Evolutionary conservation across 2,113 vertebrate species (phyloP).

Genomic region (Psettodes erumei): DNA sequence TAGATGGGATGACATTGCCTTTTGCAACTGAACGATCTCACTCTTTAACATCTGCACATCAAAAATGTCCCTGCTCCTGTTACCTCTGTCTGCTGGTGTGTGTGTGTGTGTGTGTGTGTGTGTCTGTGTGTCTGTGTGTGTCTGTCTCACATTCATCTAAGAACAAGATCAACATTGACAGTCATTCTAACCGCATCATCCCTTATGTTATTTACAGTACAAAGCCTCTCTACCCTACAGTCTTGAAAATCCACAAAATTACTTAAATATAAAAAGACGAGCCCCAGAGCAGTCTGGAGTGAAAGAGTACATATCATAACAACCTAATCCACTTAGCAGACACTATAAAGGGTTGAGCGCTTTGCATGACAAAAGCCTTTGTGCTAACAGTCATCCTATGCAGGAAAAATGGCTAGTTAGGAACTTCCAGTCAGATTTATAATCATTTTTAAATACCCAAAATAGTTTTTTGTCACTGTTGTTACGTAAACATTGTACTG

Average conservation of each 20-base stretch:
- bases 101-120: too few species aligned
- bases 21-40: conserved; percentile 24
- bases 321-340: conserved; percentile 39
- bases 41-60: conserved; percentile 27
- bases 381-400: conserved; percentile 69
- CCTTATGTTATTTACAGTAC: conserved; percentile 63
- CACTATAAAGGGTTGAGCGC: conserved; percentile 62
- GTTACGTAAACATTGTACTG: conserved; percentile 59
- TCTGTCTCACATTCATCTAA: conserved; percentile 59
- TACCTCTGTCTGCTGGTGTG: too few species aligned
- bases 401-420: conserved; percentile 29
- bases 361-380: conserved; percentile 38
- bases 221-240: conserved; percentile 43
- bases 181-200: conserved; percentile 26
- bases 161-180: conserved; percentile 34
- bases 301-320: conserved; percentile 39
- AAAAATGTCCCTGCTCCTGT: conserved; percentile 27
- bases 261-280: conserved; percentile 63
- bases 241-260: conserved; percentile 45
- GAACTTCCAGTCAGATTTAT: conserved; percentile 32
- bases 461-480: conserved; percentile 9
- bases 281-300: conserved; percentile 35
- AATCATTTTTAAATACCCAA: conserved; percentile 3
- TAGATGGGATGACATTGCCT: conserved; percentile 27
- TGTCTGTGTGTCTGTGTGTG: conserved; percentile 18